Base-by-base conservation (phyloP, 2,888 invertebrate genomes). In the Diloba caeruleocephala region DNA sequence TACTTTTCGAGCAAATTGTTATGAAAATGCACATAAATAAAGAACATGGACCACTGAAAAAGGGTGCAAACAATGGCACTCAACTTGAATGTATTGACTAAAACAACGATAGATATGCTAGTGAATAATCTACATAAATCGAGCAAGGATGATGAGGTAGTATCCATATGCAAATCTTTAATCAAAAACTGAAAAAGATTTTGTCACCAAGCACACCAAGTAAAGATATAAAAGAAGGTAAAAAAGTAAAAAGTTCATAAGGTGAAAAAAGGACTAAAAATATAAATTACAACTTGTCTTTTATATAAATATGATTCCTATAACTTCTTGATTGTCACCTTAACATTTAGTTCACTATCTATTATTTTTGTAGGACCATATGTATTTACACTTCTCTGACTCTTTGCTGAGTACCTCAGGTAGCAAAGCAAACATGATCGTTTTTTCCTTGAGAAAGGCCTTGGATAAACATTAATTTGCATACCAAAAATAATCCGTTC, bases 141-240 rank as follows among this genome's bases (percentile, higher is more conserved):
- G 8, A 98, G 97, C 83, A 97, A 96, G 88, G 99, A 99, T 82
- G 98, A 99, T 58, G 98, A 99, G 87, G 98, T 99, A 3, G 98
- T 98, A 75, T 95, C 97, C 42, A 91, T 99, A 63, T 97, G 99
- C 9, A 99, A 99, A 94, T 97, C 97, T 9, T 94, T 99, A 39
- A 99, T 99, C 34, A 99, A 99, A 92, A 98, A 97, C 80, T 99
- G 99, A 99, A 99, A 89, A 98, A 99, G 81, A 97, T 99, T 74
- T 91, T 99, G 31, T 96, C 96, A 41, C 90, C 87, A 19, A 83
- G 74, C 76, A 93, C 89, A 52, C 90, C 93, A 4, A 82, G 88
- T 4, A 96, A 96, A 86, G 96, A 96, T 60, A 90, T 92, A 93
- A 62, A 92, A 94, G n/a, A 96, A 95, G 77, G 95, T 95, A 60